Evolutionary conservation across 92 coral and sea anemone genomes (phyloP).

Genomic region (Zoanthus gigantus): DNA sequence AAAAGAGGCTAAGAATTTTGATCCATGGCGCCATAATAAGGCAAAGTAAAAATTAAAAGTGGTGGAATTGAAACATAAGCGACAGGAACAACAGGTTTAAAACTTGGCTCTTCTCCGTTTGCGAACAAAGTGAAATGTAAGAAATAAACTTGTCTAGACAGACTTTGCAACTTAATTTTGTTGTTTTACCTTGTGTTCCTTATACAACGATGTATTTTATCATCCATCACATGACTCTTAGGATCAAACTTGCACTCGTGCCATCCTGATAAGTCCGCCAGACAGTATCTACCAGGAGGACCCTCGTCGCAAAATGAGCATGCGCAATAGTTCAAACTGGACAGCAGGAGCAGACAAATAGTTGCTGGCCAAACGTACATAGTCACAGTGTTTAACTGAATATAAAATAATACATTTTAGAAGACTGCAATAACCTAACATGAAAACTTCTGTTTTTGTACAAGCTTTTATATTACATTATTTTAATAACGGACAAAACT

Average conservation of each 20-base stretch:
- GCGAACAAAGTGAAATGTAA: too few relatives aligned
- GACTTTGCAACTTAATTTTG: neutral
- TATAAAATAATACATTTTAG: neutral
- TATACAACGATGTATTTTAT: conserved; percentile 56
- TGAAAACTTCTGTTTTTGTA: too few relatives aligned
- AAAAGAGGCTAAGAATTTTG: too few relatives aligned
- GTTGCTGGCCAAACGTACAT: conserved; percentile 2
- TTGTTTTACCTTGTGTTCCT: conserved; percentile 25
- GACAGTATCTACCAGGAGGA: conserved; percentile 65
- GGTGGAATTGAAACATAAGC: too few relatives aligned
- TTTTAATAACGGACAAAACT: too few relatives aligned
- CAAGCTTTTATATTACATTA: too few relatives aligned
- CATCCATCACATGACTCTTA: conserved; percentile 48
- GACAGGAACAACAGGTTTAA: too few relatives aligned
- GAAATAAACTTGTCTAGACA: neutral
- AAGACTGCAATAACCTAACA: neutral
- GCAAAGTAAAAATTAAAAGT: too few relatives aligned
- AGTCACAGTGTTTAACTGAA: neutral
- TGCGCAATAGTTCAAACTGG: conserved; percentile 41
- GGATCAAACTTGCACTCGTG: conserved; percentile 60
- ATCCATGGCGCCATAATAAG: too few relatives aligned
- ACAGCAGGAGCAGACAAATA: conserved; percentile 36
- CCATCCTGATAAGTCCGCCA: conserved; percentile 67
- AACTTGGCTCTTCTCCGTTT: too few relatives aligned
- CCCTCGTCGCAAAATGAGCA: conserved; percentile 64